phyloP scores from a whole-genome alignment of 2,888 invertebrate species.

The Nomada lathburiana region DNA sequence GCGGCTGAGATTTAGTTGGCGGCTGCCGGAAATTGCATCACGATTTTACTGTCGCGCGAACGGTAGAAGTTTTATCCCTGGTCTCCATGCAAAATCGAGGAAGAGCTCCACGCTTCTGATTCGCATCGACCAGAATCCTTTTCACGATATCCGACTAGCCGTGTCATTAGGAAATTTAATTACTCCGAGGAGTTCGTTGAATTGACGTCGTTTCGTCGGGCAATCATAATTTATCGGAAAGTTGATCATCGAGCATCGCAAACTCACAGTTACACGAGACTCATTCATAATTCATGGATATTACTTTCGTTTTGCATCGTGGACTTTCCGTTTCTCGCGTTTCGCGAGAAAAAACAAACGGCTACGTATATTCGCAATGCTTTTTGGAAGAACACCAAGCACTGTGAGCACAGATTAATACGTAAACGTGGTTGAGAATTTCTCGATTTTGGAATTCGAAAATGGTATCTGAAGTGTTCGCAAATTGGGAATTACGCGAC shows the following conservation, averaged over 20 bases:
- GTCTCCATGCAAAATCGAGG: conserved; percentile 4
- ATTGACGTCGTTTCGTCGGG: conserved; percentile 12
- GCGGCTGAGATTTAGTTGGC: conserved; percentile 47
- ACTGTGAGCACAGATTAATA: no score
- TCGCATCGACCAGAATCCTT: conserved; percentile 13
- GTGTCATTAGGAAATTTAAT: conserved; percentile 47
- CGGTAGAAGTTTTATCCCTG: conserved; percentile 43
- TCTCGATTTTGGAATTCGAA: no score
- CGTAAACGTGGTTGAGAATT: no score
- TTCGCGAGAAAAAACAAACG: no score
- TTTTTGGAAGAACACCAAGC: no score
- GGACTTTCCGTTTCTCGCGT: no score
- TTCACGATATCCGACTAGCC: conserved; percentile 25
- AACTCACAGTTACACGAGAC: neutral
- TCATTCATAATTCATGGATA: neutral
- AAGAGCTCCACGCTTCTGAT: conserved; percentile 30
- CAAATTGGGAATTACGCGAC: no score
- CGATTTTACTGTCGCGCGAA: conserved; percentile 41
- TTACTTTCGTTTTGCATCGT: neutral
- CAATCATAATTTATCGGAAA: conserved; percentile 17
- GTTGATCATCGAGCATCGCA: neutral
- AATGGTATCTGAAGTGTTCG: no score
- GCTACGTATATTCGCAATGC: no score
- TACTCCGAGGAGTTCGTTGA: conserved; percentile 22
- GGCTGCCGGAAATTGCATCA: conserved; percentile 55